Base-by-base conservation (phyloP, 2,888 invertebrate genomes). In the Geophilus truncorum region DNA sequence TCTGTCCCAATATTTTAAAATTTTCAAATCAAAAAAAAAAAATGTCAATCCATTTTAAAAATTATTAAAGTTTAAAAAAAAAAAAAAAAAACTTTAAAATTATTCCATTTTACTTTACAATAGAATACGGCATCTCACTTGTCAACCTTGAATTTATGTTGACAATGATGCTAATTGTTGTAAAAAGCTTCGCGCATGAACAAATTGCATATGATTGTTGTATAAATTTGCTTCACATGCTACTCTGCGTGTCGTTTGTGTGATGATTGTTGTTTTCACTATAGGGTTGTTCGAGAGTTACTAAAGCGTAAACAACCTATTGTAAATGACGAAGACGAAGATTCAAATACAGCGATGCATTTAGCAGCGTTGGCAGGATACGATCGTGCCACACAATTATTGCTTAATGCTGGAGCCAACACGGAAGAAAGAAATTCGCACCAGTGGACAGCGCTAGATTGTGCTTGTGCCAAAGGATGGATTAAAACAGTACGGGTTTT, bases 371-470 rank as follows among this genome's bases (percentile, higher is more conserved):
- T 86, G 80, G 82, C 84, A 78, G 88, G 89, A 3, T 87, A 88
- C 83, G 86, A 86, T 82, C 86, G 86, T 80, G 86, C 87, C 1
- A 86, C 85, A 1, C 81, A 84, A 21, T 84, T 86, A 1, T 85
- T 89, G 21, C 83, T 89, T 36, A 85, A 87, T 32, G 84, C 85
- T 77, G 88, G 88, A 15, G 88, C 88, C 1, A 87, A 88, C 83
- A 86, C 87, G 1, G 86, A 86, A 80, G 87, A 88, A 81, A 87
- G 88, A 80, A 89, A 89, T 84, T 86, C 85, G 80, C 85, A 85
- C 77, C 83, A 87, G 81, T 88, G 88, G 88, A 88, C 88, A 0
- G 87, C 88, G 18, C 85, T 89, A 12, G 87, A 88, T 83, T 87
- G 88, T 84, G 88, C 89, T 7, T 88, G 88, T 9, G 86, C 87